Evolutionary conservation across 2,797 vertebrate species (phyloP).

Genomic region (Gouania willdenowi): DNA sequence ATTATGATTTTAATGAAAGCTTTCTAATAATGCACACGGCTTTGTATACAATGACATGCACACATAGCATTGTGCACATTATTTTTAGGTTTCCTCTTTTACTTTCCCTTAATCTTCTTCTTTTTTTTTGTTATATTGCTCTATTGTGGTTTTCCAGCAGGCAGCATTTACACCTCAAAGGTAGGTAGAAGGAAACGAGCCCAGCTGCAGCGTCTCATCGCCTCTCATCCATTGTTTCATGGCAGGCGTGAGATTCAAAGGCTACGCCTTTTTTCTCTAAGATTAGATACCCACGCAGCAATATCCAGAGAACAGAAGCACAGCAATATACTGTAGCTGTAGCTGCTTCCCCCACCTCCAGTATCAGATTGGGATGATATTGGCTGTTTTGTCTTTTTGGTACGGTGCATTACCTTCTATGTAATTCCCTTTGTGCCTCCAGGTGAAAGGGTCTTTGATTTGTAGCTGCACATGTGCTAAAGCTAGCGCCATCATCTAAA

Average conservation of each 20-base stretch:
- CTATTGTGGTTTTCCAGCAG: neutral
- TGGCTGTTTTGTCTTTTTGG: conserved; percentile 47
- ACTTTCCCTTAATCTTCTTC: neutral
- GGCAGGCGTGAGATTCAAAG: conserved; percentile 29
- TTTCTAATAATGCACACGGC: conserved; percentile 70
- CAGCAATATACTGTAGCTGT: too few relatives aligned
- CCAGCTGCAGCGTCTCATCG: conserved; percentile 12
- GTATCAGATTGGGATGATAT: conserved; percentile 48
- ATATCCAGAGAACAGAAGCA: conserved; percentile 30
- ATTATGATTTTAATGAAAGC: conserved; percentile 69
- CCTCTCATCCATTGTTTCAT: conserved; percentile 36
- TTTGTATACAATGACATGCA: conserved; percentile 10
- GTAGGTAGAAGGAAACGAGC: conserved; percentile 1
- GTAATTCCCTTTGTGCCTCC: conserved; percentile 17
- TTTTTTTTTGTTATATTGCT: neutral
- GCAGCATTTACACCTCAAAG: conserved; percentile 1
- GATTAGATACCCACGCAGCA: conserved; percentile 33
- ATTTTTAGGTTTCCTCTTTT: neutral
- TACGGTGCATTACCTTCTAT: conserved; percentile 19
- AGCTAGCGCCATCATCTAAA: conserved; percentile 5
- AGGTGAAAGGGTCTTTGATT: conserved; percentile 16
- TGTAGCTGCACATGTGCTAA: conserved; percentile 1
- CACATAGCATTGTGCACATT: neutral
- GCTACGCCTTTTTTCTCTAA: conserved; percentile 11
- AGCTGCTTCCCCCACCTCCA: neutral